Percentiles rank a stretch among this genome's conserved stretches.
phyloP scores from a whole-genome alignment of 1,140 invertebrate genomes.

The Pectinophora gossypiella region DNA sequence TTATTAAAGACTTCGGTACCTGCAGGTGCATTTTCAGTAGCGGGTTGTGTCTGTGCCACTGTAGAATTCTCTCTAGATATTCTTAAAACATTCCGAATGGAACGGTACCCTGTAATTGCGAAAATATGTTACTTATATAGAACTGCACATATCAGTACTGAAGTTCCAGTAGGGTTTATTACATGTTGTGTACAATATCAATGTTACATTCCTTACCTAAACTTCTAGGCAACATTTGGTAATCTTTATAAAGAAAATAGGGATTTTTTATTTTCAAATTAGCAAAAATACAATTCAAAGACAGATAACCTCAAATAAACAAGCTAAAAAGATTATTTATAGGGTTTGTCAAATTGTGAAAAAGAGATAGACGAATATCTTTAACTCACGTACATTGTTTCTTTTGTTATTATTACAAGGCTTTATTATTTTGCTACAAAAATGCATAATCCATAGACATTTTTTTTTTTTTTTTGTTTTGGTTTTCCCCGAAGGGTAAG shows the following conservation, averaged over 20 bases:
- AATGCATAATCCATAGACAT: neutral
- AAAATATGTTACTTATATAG: neutral
- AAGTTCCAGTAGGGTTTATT: neutral
- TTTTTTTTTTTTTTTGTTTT: neutral
- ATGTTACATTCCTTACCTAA: neutral
- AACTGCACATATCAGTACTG: neutral
- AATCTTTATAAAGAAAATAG: neutral
- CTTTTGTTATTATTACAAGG: neutral
- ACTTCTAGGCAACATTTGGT: neutral
- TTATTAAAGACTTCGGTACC: slow-evolving; percentile 10
- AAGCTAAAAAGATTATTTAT: no score
- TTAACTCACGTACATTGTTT: neutral
- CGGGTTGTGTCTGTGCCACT: slow-evolving; percentile 10
- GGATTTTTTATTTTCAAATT: neutral
- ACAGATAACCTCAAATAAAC: neutral
- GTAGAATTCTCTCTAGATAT: slow-evolving; percentile 15
- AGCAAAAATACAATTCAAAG: neutral
- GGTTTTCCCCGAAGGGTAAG: no score
- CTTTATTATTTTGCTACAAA: neutral
- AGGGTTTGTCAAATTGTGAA: neutral
- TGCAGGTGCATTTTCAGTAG: slow-evolving; percentile 13
- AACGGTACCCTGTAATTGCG: neutral
- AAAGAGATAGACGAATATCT: neutral
- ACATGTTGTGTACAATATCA: neutral
- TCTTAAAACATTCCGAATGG: neutral